phyloP scores from a whole-genome alignment of 1,140 invertebrate species.

The Nasonia vitripennis region DNA sequence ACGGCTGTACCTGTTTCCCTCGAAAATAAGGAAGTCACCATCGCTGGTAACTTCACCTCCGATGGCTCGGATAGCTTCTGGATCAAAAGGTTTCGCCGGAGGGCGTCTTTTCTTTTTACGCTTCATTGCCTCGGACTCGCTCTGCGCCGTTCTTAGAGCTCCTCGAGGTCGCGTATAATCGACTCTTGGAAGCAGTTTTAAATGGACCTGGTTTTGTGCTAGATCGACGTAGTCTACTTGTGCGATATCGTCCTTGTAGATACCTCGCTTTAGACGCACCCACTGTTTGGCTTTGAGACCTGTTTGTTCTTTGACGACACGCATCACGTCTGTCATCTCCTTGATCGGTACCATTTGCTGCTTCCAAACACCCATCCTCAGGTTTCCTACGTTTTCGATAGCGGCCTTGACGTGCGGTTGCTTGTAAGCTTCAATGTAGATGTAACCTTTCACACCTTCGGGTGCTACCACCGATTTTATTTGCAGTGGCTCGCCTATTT shows the following conservation, averaged over 20 bases:
- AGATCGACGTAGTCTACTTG: conserved; percentile 94
- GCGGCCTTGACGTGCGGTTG: conserved; percentile 97
- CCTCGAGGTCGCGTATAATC: conserved; percentile 95
- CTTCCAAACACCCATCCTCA: conserved; percentile 92
- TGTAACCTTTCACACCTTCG: conserved; percentile 97
- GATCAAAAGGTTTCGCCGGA: conserved; percentile 94
- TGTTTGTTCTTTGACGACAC: conserved; percentile 95
- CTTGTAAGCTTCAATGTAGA: conserved; percentile 98
- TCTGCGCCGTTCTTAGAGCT: conserved; percentile 84
- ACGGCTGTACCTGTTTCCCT: conserved; percentile 94
- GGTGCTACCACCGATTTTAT: conserved; percentile 98
- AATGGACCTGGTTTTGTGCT: conserved; percentile 94
- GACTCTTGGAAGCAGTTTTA: conserved; percentile 96
- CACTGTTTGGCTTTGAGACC: conserved; percentile 94
- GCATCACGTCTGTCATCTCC: conserved; percentile 98
- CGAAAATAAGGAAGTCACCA: conserved; percentile 97
- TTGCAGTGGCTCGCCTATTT: conserved; percentile 90
- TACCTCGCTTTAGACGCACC: conserved; percentile 93
- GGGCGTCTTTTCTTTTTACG: conserved; percentile 92
- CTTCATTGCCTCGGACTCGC: conserved; percentile 87
- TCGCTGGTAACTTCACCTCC: conserved; percentile 97
- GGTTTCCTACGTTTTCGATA: conserved; percentile 94
- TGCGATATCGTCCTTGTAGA: conserved; percentile 98
- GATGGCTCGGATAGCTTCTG: conserved; percentile 93
- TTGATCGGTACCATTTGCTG: conserved; percentile 99